A percentile compares a stretch with the other conserved stretches of the same genome.
phyloP scores from a whole-genome alignment of 2,113 vertebrate genomes.

The Pontoporia blainvillei region DNA sequence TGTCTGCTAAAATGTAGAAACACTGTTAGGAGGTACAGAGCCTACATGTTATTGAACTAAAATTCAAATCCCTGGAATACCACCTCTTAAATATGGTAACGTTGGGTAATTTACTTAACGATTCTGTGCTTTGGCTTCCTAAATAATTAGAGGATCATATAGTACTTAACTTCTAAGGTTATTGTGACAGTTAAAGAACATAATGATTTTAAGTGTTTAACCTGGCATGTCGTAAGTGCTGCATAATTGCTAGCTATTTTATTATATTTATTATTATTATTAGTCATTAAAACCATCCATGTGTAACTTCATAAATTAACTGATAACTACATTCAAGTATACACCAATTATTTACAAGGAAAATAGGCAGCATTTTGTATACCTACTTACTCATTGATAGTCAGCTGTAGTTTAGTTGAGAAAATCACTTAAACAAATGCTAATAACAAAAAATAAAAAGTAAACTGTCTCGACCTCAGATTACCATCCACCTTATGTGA shows the following conservation, averaged over 20 bases:
- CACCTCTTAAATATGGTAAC: not conserved
- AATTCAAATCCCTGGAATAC: not conserved
- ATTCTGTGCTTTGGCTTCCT: not conserved
- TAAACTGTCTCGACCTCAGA: not conserved
- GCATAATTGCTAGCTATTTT: not conserved
- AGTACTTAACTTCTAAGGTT: not conserved
- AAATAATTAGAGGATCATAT: not conserved
- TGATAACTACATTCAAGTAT: not conserved
- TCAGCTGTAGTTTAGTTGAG: not conserved
- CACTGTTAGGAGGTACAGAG: not conserved
- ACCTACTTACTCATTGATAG: not conserved
- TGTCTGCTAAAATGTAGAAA: not conserved
- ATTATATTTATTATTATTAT: not conserved
- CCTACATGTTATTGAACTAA: not conserved
- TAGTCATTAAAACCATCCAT: not conserved
- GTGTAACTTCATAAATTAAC: not conserved
- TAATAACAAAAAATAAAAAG: not conserved
- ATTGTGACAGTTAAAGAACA: not conserved
- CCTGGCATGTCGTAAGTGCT: not conserved
- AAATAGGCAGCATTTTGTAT: not conserved
- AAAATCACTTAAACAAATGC: not conserved
- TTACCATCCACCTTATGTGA: not conserved
- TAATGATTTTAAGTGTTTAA: not conserved
- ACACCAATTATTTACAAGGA: not conserved
- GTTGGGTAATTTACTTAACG: not conserved